phyloP scores from a whole-genome alignment of 2,888 invertebrate species.

The Pyrgus malvae region DNA sequence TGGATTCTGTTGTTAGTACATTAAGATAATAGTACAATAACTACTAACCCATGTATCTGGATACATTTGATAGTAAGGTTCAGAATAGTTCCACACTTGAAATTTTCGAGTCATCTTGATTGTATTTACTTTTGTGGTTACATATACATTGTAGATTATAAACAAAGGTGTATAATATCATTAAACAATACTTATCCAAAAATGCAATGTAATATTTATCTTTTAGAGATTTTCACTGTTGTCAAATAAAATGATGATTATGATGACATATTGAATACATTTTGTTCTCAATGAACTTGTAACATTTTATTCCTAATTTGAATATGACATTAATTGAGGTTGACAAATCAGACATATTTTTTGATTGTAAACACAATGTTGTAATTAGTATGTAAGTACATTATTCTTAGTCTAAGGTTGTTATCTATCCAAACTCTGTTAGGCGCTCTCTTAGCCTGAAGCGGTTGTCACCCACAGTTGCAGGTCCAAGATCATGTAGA shows the following conservation, averaged over 20 bases:
- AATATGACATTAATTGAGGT: constrained; percentile 39
- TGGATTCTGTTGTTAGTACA: too few species aligned
- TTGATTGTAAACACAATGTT: too few species aligned
- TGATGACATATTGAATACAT: constrained; percentile 69
- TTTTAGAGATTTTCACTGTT: constrained; percentile 64
- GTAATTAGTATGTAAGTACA: too few species aligned
- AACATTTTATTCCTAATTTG: constrained; percentile 56
- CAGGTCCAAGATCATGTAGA: too few species aligned
- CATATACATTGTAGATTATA: constrained; percentile 58
- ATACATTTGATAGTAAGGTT: constrained; percentile 78
- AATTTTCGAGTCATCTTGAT: constrained; percentile 76
- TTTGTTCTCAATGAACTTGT: constrained; percentile 47
- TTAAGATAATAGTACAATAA: neutral
- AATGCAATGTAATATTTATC: constrained; percentile 38
- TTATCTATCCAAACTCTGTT: too few species aligned
- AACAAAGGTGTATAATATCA: constrained; percentile 57
- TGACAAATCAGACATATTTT: neutral
- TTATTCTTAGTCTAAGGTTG: too few species aligned
- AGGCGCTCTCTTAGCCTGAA: too few species aligned
- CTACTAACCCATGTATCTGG: constrained; percentile 71
- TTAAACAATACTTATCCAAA: constrained; percentile 52
- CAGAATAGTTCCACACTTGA: constrained; percentile 80
- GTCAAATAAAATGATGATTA: constrained; percentile 61
- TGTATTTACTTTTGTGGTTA: constrained; percentile 49
- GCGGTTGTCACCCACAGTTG: too few species aligned